Conservation (phyloP, 2,113 vertebrate genomes). For the Ceyx cyanopectus region DNA sequence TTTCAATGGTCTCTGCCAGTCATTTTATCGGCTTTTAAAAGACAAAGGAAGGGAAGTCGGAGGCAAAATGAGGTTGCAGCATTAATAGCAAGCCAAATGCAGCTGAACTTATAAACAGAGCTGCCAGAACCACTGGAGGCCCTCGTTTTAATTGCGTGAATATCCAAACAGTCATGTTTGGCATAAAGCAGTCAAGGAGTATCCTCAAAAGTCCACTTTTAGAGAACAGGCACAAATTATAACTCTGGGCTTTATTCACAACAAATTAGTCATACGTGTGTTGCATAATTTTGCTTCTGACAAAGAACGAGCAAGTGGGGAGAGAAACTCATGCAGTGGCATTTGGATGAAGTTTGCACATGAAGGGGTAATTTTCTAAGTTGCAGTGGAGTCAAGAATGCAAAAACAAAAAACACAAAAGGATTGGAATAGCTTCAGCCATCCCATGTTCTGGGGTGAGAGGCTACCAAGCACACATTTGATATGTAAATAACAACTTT, state of each 20-base stretch:
- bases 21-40: conserved; percentile 15
- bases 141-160: conserved; percentile 44
- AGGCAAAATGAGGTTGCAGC: conserved; percentile 6
- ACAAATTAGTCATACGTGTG: conserved; percentile 11
- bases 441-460: background rate
- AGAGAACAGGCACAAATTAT: conserved; percentile 42
- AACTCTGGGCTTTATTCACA: conserved; percentile 37
- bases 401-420: background rate
- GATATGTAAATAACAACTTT: background rate
- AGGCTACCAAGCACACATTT: background rate
- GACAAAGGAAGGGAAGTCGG: background rate
- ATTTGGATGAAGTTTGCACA: background rate
- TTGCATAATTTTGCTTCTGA: conserved; percentile 43
- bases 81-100: conserved; percentile 30
- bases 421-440: background rate
- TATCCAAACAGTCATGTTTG: conserved; percentile 57
- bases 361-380: background rate
- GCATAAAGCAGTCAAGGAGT: conserved; percentile 47
- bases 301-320: background rate
- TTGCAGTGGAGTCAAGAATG: background rate
- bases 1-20: background rate
- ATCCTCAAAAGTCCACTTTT: conserved; percentile 62
- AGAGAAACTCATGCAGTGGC: background rate
- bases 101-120: conserved; percentile 22
- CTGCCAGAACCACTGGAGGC: conserved; percentile 38